These are phyloP conservation scores for Arbacia lixula DNA, from an alignment of 53 echinoderm and acorn worm genomes.

Conservation along the genomic window DNA sequence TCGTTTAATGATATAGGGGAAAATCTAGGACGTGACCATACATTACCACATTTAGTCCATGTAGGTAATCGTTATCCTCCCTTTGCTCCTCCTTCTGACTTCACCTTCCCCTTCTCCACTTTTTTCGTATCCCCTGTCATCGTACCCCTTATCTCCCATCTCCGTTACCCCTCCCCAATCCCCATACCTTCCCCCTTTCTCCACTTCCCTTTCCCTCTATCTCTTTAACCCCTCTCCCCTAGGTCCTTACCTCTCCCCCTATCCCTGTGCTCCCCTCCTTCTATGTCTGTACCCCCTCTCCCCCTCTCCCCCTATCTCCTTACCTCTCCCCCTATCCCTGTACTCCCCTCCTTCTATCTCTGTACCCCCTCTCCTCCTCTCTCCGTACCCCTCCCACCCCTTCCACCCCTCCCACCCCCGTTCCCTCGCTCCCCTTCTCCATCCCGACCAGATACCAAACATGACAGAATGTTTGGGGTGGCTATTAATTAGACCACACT, in stretches of 20 bases:
- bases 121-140: not conserved
- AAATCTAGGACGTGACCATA: no score
- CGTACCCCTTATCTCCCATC: no score
- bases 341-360: not conserved
- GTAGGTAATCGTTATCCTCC: not conserved
- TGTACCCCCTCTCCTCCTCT: not conserved
- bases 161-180: not conserved
- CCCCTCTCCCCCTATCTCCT: not conserved
- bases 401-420: not conserved
- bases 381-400: not conserved
- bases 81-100: not conserved
- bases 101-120: not conserved
- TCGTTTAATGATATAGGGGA: no score
- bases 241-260: not conserved
- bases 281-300: not conserved
- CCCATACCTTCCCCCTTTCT: not conserved
- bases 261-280: not conserved
- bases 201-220: not conserved
- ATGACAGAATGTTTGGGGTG: constrained; percentile 48
- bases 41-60: no score
- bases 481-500: constrained; percentile 52
- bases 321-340: not conserved
- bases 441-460: constrained; percentile 1
- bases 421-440: constrained; percentile 1
- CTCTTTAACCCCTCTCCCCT: not conserved